Conservation (phyloP, 2,797 vertebrate genomes). For the Eulemur rubriventer region DNA sequence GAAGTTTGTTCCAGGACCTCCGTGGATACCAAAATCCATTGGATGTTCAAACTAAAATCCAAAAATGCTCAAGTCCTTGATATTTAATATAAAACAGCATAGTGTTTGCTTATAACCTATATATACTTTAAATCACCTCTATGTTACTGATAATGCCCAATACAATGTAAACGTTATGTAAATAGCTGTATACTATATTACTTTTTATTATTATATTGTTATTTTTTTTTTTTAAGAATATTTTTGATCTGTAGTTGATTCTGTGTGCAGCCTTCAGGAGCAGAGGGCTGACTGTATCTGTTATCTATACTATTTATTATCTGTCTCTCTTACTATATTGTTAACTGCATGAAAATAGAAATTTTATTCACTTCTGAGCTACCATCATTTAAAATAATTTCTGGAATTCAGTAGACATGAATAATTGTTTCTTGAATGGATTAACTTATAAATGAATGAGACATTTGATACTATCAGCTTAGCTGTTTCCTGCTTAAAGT, state of each 20-base stretch:
- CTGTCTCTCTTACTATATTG: not conserved
- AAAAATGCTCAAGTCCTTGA: not conserved
- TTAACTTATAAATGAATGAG: not conserved
- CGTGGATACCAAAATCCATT: not conserved
- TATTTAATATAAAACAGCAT: not conserved
- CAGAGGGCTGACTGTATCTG: not conserved
- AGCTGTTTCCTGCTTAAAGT: not conserved
- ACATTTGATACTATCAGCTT: not conserved
- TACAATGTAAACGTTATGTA: not conserved
- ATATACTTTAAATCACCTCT: not conserved
- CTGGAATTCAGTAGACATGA: not conserved
- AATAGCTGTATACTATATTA: not conserved
- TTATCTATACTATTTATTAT: not conserved
- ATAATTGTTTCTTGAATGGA: not conserved
- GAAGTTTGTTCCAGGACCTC: not conserved
- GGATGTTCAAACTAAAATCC: not conserved
- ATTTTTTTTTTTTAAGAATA: not conserved
- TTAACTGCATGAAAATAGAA: not conserved
- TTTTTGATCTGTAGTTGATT: not conserved
- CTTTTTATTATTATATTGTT: not conserved
- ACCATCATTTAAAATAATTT: not conserved
- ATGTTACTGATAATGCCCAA: not conserved
- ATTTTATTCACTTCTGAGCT: not conserved
- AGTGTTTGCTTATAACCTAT: not conserved
- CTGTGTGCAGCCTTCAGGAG: not conserved